Evolutionary conservation across 2,113 vertebrate genomes (phyloP), one percentile per base, ranked within the genome.

Genomic region (Anoplopoma fimbria): DNA sequence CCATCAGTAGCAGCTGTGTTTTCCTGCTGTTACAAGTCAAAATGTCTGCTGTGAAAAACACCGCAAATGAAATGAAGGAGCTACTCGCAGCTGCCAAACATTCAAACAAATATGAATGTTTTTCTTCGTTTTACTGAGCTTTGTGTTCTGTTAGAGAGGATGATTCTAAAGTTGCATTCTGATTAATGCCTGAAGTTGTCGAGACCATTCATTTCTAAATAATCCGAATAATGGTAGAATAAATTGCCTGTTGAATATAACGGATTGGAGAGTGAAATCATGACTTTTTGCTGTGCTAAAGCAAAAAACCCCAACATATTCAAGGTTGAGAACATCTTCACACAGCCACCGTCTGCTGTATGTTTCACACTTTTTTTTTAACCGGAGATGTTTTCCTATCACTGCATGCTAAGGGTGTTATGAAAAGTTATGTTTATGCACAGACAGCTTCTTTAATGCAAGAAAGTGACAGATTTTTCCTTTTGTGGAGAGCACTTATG

Each of bases 371-470:
- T 4, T 75, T 23, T 21, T 21, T 2, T 21, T 6, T 51, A 8
- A 7, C 9, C 51, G 2, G n/a, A 49, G 19, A 51, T 9, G 9
- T 49, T 45, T 55, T 10, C 34, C 9, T 63, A 4, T 60, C 68
- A 25, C 75, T 84, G 80, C 67, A 79, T 83, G 19, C 29, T 67
- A 38, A 79, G 27, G 23, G 40, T 71, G 60, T 77, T 74, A 68
- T 57, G 31, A 15, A 78, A 69, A 69, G 36, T 29, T 7, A 21
- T 33, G 31, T 75, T 40, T 15, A 33, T 77, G 58, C 38, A 21
- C 17, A 57, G 47, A 63, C 34, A 33, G 67, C 34, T 33, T 79
- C 25, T 76, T 33, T 19, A 53, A 70, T 55, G 74, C 19, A 62
- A 40, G 12, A 7, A 82, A 75, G 82, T 86, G 67, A 51, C 65